Evolutionary conservation across 2,888 invertebrate species (phyloP), one percentile per base, ranked within the genome.

Genomic region (Bursaphelenchus okinawaensis): DNA sequence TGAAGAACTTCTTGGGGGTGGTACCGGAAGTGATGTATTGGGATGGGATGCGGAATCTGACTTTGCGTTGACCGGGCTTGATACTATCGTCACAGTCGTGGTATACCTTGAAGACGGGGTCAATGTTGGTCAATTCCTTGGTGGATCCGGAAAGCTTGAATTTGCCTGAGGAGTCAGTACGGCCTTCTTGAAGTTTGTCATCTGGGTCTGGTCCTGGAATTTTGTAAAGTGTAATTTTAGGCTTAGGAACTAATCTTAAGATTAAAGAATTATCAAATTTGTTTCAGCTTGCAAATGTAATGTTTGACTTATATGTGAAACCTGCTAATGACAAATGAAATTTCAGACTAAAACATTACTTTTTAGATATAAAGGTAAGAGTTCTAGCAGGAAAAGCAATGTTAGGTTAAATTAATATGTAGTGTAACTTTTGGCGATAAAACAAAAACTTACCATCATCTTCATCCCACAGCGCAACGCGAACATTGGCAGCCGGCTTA

Each of bases 381-480:
- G 29, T 7, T 12, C 29, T 7, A 29, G 12, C 12, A 29, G 12
- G 31, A 9, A 29, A 29, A 12, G 31, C 31, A 29, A 29, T 12
- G 31, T 7, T 29, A 29, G 31, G 31, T 7, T 12, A 29, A n/a
- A n/a, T n/a, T n/a, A n/a, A n/a, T n/a, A n/a, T n/a, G n/a, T n/a
- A n/a, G n/a, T n/a, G n/a, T n/a, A n/a, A n/a, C n/a, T n/a, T n/a
- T n/a, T n/a, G n/a, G n/a, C n/a, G n/a, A n/a, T n/a, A n/a, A n/a
- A 12, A 1, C 40, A 29, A 29, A 16, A 40, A 40, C 52, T 52
- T 66, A 69, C 69, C 68, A 26, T 71, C 68, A 52, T 72, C 71
- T 52, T 71, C 71, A 52, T 71, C 71, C 71, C 71, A 71, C 22
- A 72, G 54, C 51, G 68, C 68, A 6, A 72, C 72, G 26, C 68